Conservation (phyloP, 2,113 vertebrate genomes). For the Rhegmatorhina hoffmannsi region DNA sequence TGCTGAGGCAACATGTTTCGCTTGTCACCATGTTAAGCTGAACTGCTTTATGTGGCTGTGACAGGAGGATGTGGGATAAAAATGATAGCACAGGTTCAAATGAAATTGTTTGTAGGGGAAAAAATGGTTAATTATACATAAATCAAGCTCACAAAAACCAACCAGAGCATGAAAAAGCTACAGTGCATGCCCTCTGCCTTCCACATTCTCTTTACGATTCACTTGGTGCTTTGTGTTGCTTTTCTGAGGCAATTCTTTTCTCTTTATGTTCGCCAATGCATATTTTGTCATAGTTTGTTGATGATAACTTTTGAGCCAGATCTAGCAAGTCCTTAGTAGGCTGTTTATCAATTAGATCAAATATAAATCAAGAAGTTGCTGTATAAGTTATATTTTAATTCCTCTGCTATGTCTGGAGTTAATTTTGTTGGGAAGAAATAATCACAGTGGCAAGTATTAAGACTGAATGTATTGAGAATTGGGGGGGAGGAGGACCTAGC, state of each 20-base stretch:
- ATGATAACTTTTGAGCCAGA: conserved; percentile 5
- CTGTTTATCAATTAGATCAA: neutral
- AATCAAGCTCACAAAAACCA: conserved; percentile 49
- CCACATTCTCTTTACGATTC: conserved; percentile 50
- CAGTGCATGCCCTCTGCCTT: conserved; percentile 60
- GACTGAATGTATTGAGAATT: neutral
- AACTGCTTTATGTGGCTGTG: conserved; percentile 6
- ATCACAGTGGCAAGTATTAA: neutral
- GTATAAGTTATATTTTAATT: neutral
- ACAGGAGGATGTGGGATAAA: neutral
- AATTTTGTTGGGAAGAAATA: neutral
- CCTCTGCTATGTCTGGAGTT: neutral
- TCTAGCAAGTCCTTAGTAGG: neutral
- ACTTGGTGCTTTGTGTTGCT: conserved; percentile 61
- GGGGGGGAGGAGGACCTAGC: neutral
- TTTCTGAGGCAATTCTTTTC: conserved; percentile 47
- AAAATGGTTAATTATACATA: conserved; percentile 58
- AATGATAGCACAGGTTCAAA: neutral
- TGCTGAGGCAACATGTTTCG: neutral
- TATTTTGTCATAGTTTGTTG: conserved; percentile 32
- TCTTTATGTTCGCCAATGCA: neutral
- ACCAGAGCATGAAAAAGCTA: conserved; percentile 64
- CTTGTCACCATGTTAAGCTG: neutral
- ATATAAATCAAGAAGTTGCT: neutral
- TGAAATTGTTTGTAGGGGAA: conserved; percentile 44